These are phyloP conservation scores for Andrena cerasifolii DNA, from an alignment of 1,140 invertebrate species.

Conservation along the genomic window DNA sequence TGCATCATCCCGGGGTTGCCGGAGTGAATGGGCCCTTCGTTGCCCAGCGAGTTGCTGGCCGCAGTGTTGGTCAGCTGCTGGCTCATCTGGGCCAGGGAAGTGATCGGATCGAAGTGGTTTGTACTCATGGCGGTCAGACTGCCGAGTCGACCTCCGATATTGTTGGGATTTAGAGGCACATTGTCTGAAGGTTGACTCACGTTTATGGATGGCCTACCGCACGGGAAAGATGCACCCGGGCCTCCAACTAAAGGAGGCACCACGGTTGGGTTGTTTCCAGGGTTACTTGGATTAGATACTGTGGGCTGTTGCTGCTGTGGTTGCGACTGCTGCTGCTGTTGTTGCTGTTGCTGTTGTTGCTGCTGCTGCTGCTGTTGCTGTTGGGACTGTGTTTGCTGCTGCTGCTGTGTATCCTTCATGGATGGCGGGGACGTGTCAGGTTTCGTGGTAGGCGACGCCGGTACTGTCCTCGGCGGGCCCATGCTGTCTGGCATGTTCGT, in stretches of 20 bases:
- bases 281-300: conserved; percentile 70
- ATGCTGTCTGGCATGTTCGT: conserved; percentile 76
- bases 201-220: conserved; percentile 74
- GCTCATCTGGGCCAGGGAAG: conserved; percentile 96
- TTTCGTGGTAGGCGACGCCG: conserved; percentile 80
- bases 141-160: conserved; percentile 83
- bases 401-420: conserved; percentile 75
- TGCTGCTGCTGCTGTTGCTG: conserved; percentile 69
- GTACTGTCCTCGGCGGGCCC: conserved; percentile 79
- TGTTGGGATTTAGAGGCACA: conserved; percentile 92
- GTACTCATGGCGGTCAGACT: conserved; percentile 83
- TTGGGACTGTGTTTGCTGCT: conserved; percentile 71
- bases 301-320: conserved; percentile 59
- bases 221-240: conserved; percentile 71
- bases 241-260: conserved; percentile 70
- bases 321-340: conserved; percentile 64
- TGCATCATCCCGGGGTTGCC: conserved; percentile 83
- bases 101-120: conserved; percentile 94
- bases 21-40: conserved; percentile 80
- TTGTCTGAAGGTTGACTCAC: conserved; percentile 87
- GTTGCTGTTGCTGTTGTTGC: conserved; percentile 58
- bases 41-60: conserved; percentile 83
- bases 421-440: conserved; percentile 78
- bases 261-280: conserved; percentile 53
- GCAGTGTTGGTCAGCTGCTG: conserved; percentile 93